These are phyloP conservation scores for Aplodontia rufa DNA, from an alignment of 2,113 vertebrate genomes.

Conservation along the genomic window DNA sequence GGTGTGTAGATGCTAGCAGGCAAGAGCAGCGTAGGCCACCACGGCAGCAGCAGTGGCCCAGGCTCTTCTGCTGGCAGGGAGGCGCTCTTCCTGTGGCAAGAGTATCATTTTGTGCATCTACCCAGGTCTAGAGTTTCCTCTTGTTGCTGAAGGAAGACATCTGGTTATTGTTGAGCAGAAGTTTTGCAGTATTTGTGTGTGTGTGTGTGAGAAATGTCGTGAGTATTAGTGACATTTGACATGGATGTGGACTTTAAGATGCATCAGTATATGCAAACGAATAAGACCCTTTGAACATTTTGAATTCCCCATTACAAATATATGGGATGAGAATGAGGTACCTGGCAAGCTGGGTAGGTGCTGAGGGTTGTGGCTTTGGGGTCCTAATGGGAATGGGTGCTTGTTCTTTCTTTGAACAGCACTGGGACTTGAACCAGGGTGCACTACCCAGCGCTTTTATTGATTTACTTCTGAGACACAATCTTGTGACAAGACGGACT, in stretches of 20 bases:
- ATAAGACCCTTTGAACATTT: accelerated
- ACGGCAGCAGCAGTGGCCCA: too few species aligned
- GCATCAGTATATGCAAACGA: too few species aligned
- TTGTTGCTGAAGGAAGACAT: accelerated
- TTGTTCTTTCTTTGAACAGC: too few species aligned
- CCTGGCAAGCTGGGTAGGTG: not conserved
- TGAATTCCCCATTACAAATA: too few species aligned
- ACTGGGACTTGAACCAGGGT: too few species aligned
- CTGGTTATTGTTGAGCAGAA: not conserved
- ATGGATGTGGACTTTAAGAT: not conserved
- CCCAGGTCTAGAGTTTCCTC: accelerated
- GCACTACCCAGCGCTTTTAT: too few species aligned
- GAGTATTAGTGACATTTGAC: not conserved
- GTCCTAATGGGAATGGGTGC: not conserved
- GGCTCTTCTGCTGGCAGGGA: accelerated
- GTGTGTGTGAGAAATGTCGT: not conserved
- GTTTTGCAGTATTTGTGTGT: not conserved
- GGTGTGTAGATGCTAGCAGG: accelerated
- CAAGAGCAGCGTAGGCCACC: accelerated
- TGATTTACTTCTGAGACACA: too few species aligned
- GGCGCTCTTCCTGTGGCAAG: accelerated
- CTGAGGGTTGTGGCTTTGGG: not conserved
- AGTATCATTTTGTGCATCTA: accelerated
- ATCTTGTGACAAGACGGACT: too few species aligned
- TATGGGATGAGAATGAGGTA: accelerated